Conservation (phyloP, 2,888 invertebrate species). For the Axea sp. region DNA sequence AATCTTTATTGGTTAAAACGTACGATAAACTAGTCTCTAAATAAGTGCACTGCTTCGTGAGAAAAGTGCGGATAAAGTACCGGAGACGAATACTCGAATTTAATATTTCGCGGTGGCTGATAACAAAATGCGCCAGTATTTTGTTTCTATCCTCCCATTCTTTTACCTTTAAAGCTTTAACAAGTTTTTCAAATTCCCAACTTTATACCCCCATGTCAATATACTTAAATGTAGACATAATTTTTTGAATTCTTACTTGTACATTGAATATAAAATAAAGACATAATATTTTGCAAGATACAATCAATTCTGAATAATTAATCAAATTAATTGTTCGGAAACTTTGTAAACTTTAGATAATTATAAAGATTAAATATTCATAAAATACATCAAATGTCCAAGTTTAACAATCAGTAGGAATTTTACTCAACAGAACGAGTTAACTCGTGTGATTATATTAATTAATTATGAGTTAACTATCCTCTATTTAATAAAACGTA, state of each 20-base stretch:
- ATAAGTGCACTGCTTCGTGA: constrained; percentile 51
- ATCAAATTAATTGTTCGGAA: constrained; percentile 4
- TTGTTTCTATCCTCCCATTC: background rate
- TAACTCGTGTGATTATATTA: constrained; percentile 54
- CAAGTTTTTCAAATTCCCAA: constrained; percentile 1
- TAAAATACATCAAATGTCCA: constrained; percentile 1
- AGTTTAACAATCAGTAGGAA: constrained; percentile 14
- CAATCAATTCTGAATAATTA: constrained; percentile 4
- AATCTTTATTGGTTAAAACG: constrained; percentile 51
- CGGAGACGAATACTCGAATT: constrained; percentile 62
- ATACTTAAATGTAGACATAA: constrained; percentile 23
- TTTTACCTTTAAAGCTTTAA: no score
- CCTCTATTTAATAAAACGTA: constrained; percentile 34
- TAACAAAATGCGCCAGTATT: constrained; percentile 9
- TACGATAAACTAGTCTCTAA: constrained; percentile 62
- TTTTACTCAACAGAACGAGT: constrained; percentile 20
- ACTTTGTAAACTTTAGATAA: background rate
- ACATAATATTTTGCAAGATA: background rate
- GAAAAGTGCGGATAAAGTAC: constrained; percentile 54
- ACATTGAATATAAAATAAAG: constrained; percentile 1
- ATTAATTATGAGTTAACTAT: constrained; percentile 51
- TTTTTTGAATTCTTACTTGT: constrained; percentile 1
- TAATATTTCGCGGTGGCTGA: constrained; percentile 25
- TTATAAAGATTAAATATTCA: no score
- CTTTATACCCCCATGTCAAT: constrained; percentile 4